These are phyloP conservation scores for Drosophila ananassae DNA, from an alignment of 1,140 invertebrate genomes.

Conservation along the genomic window DNA sequence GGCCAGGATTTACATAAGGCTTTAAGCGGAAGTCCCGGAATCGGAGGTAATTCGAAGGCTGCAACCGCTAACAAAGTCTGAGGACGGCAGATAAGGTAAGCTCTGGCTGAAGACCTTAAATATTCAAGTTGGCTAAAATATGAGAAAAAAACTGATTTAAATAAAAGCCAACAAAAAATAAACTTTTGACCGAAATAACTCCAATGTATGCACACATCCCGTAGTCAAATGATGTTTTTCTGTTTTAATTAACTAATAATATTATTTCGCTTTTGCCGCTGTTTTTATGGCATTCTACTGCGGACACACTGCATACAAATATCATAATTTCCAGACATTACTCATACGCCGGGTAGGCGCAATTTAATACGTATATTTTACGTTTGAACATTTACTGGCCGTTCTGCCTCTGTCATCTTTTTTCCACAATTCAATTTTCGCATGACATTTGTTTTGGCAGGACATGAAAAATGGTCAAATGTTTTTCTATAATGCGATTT, in stretches of 20 bases:
- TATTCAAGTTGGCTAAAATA: conserved; percentile 25
- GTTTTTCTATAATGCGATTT: conserved; percentile 78
- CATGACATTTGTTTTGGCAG: conserved; percentile 49
- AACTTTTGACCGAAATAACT: background rate
- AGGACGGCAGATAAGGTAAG: conserved; percentile 24
- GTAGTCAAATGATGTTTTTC: conserved; percentile 18
- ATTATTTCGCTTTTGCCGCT: conserved; percentile 20
- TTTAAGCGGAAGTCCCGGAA: conserved; percentile 35
- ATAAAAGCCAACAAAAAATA: background rate
- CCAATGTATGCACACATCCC: conserved; percentile 4
- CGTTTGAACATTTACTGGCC: conserved; percentile 29
- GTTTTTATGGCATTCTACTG: background rate
- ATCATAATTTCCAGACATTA: conserved; percentile 7
- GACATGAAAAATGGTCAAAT: conserved; percentile 73
- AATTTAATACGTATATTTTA: conserved; percentile 32
- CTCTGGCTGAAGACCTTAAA: conserved; percentile 16
- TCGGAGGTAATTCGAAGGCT: conserved; percentile 20
- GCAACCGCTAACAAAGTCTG: conserved; percentile 8
- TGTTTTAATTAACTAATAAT: conserved; percentile 35
- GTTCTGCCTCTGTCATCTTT: conserved; percentile 37
- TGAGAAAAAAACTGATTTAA: conserved; percentile 1
- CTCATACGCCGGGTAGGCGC: conserved; percentile 29
- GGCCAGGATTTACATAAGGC: conserved; percentile 27
- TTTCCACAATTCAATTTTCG: conserved; percentile 70
- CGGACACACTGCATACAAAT: background rate